A percentile compares a stretch with the other conserved stretches of the same genome.
Conservation (phyloP, 2,113 vertebrate genomes). For the Phyllopteryx taeniolatus region DNA sequence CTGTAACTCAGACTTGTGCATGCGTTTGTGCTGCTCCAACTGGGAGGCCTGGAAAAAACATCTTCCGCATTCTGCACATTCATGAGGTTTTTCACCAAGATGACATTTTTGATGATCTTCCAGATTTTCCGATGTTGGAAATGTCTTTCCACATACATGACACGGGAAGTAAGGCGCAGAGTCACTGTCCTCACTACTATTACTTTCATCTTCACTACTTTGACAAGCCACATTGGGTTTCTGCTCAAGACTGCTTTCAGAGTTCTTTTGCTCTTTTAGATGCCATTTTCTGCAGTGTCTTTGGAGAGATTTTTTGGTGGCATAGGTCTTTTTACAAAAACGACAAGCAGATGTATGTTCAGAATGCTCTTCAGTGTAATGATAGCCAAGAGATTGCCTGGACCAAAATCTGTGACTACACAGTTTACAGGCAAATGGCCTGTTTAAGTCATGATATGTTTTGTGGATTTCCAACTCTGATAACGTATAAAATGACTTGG, state of each 20-base stretch:
- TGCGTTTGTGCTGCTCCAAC: conserved; percentile 75
- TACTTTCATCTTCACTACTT: conserved; percentile 32
- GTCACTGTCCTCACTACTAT: conserved; percentile 55
- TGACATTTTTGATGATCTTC: conserved; percentile 79
- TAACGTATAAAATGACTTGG: conserved; percentile 28
- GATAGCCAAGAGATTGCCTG: conserved; percentile 48
- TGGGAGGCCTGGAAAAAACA: conserved; percentile 75
- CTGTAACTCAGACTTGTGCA: conserved; percentile 77
- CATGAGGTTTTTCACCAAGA: conserved; percentile 76
- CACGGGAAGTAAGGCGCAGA: conserved; percentile 78
- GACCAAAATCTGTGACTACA: conserved; percentile 65
- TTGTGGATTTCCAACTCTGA: conserved; percentile 66
- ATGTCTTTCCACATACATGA: conserved; percentile 79
- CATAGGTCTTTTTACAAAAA: conserved; percentile 65
- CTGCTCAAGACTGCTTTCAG: conserved; percentile 19
- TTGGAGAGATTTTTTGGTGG: conserved; percentile 54
- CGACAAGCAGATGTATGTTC: conserved; percentile 51
- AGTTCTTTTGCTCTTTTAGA: conserved; percentile 23
- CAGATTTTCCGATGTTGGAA: conserved; percentile 72
- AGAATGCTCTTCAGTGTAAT: conserved; percentile 54
- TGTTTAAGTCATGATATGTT: conserved; percentile 58
- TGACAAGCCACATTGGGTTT: conserved; percentile 35
- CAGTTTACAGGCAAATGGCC: conserved; percentile 58
- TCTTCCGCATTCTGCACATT: conserved; percentile 75
- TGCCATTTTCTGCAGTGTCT: conserved; percentile 66